A percentile compares a stretch with the other conserved stretches of the same genome.
Evolutionary conservation across 2,113 vertebrate species (phyloP).

Genomic region (Ameiurus melas): DNA sequence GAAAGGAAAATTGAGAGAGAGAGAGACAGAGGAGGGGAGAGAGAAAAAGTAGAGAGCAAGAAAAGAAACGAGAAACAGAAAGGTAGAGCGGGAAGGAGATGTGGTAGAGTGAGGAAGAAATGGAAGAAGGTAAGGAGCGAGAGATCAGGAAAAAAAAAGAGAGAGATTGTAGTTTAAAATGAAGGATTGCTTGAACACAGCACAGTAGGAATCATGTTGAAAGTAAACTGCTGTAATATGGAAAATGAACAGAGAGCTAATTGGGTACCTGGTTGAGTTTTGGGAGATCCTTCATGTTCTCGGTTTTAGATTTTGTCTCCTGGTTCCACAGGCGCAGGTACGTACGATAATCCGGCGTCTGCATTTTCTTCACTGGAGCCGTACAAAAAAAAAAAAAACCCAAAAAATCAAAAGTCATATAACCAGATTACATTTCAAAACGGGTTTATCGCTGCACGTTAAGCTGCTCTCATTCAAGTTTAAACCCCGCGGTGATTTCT

Average conservation of each 20-base stretch:
- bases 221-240: not conserved
- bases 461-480: not conserved
- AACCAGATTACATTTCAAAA: not conserved
- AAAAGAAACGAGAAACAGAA: not conserved
- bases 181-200: not conserved
- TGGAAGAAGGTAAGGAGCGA: not conserved
- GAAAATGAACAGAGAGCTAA: no score
- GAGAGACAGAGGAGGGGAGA: not conserved
- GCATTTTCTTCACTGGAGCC: constrained; percentile 83
- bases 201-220: not conserved
- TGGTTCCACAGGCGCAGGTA: constrained; percentile 92
- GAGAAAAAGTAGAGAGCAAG: not conserved
- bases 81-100: constrained; percentile 2
- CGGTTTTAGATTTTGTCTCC: constrained; percentile 83
- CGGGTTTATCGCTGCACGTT: not conserved
- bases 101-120: not conserved
- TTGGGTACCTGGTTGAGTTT: constrained; percentile 87
- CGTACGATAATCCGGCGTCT: constrained; percentile 86
- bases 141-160: no score
- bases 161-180: not conserved
- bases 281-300: constrained; percentile 87
- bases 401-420: not conserved
- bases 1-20: not conserved
- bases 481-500: not conserved
- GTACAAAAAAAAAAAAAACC: not conserved